Conservation (phyloP, 2,888 invertebrate genomes). For the Hirtodrosophila duncani region DNA sequence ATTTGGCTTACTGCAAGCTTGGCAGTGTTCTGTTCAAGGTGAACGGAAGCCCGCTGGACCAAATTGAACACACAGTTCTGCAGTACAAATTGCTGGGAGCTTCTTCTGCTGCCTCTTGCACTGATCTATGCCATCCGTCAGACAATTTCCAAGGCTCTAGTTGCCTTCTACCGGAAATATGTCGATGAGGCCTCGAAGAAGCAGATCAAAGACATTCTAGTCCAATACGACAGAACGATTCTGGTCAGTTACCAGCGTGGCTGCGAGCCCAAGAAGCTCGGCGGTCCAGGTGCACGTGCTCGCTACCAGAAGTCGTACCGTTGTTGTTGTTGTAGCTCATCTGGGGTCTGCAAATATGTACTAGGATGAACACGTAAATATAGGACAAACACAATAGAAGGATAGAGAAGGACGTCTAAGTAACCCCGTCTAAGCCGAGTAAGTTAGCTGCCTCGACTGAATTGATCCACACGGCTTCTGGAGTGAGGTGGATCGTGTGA, state of each 20-base stretch:
- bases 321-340: constrained; percentile 82
- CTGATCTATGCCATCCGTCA: constrained; percentile 99
- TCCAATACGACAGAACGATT: constrained; percentile 97
- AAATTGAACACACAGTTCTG: constrained; percentile 96
- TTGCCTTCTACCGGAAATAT: constrained; percentile 99
- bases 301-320: constrained; percentile 99
- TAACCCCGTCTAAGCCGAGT: too few species aligned
- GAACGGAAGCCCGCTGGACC: constrained; percentile 97
- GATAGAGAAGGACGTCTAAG: too few species aligned
- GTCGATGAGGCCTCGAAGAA: constrained; percentile 99
- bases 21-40: constrained; percentile 96
- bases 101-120: constrained; percentile 92
- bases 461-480: too few species aligned
- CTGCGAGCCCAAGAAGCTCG: constrained; percentile 99
- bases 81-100: constrained; percentile 97
- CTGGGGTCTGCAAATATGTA: too few species aligned
- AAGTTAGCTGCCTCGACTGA: too few species aligned
- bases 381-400: too few species aligned
- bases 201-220: constrained; percentile 98
- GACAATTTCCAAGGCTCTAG: constrained; percentile 98
- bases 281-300: constrained; percentile 99
- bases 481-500: too few species aligned
- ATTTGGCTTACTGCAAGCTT: constrained; percentile 98
- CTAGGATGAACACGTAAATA: too few species aligned
- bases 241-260: constrained; percentile 99